Conservation (phyloP, 2,888 invertebrate genomes). For the Hirtodrosophila confusa region DNA sequence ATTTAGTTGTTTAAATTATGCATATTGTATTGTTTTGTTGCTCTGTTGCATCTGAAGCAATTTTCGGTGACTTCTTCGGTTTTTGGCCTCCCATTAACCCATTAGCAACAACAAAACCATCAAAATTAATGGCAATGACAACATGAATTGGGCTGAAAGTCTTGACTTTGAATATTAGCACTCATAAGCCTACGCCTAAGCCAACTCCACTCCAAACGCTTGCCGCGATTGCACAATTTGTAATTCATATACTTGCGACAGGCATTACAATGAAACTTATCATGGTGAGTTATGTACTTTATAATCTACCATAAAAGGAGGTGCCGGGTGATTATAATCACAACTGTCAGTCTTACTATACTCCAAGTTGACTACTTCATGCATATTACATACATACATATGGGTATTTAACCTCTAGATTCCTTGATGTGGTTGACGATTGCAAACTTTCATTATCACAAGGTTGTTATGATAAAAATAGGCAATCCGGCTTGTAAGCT, state of each 20-base stretch:
- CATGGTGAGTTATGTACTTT: constrained; percentile 16
- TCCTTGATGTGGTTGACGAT: too few relatives aligned
- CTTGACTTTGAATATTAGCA: constrained; percentile 50
- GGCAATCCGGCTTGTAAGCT: too few relatives aligned
- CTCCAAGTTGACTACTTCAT: too few relatives aligned
- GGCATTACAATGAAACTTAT: constrained; percentile 12
- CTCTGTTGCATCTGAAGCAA: constrained; percentile 52
- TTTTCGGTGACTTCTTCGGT: constrained; percentile 54
- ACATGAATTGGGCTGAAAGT: constrained; percentile 20
- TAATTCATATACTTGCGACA: constrained; percentile 24
- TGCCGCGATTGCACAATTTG: constrained; percentile 7
- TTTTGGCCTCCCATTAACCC: not conserved
- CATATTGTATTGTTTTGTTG: constrained; percentile 29
- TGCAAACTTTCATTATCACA: too few relatives aligned
- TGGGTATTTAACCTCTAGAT: too few relatives aligned
- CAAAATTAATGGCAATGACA: constrained; percentile 19
- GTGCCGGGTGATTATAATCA: not conserved
- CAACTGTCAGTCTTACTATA: not conserved
- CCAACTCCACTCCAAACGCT: too few relatives aligned
- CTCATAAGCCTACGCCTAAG: constrained; percentile 25
- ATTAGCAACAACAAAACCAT: constrained; percentile 7
- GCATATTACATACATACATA: too few relatives aligned
- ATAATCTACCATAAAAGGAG: constrained; percentile 3
- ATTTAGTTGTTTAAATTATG: constrained; percentile 56
- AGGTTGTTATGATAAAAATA: too few relatives aligned